A percentile compares a stretch with the other conserved stretches of the same genome.
Evolutionary conservation across 1,140 invertebrate species (phyloP).

Genomic region (Lanistes nyassanus): DNA sequence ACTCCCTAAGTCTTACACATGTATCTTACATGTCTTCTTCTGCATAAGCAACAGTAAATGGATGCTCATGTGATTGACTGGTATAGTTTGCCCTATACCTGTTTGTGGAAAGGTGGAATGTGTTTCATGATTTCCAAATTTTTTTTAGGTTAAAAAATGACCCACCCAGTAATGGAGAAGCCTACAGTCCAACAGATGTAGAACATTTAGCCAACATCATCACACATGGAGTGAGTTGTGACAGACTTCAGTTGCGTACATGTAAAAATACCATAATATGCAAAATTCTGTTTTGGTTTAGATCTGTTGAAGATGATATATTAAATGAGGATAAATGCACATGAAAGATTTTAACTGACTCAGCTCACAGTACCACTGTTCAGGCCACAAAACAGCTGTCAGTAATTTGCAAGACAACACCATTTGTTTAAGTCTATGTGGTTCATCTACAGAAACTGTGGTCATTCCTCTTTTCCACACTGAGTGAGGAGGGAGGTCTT

Average conservation of each 20-base stretch:
- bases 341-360: not conserved
- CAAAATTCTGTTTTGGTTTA: not conserved
- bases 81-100: not conserved
- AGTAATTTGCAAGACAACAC: no score
- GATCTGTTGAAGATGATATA: not conserved
- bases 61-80: no score
- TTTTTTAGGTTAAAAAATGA: constrained; percentile 77
- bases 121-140: constrained; percentile 7
- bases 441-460: no score
- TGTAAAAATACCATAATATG: not conserved
- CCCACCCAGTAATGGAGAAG: constrained; percentile 72
- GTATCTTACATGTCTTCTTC: no score
- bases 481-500: no score
- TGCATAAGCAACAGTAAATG: no score
- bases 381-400: no score
- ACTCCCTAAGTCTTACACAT: no score
- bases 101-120: not conserved
- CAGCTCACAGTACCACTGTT: not conserved
- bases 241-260: not conserved
- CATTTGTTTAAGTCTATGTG: no score
- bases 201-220: constrained; percentile 92
- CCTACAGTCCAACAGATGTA: constrained; percentile 80
- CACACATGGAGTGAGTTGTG: constrained; percentile 79
- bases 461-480: no score
- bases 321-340: not conserved